A percentile compares a stretch with the other conserved stretches of the same genome.
These are phyloP conservation scores for Conomelus anceps DNA, from an alignment of 2,888 invertebrate species.

Conservation along the genomic window DNA sequence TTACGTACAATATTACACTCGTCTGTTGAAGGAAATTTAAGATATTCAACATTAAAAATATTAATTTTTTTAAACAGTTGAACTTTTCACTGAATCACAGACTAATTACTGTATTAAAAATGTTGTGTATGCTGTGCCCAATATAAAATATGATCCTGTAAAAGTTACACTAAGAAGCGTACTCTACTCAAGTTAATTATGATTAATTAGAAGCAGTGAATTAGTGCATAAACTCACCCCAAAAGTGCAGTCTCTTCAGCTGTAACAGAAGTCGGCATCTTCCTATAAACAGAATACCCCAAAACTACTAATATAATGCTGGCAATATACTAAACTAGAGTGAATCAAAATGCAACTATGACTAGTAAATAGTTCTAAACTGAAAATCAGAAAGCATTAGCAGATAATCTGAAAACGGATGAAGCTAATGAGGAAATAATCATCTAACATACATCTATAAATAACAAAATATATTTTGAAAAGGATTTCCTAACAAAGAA, in stretches of 20 bases:
- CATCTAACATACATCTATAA: neutral
- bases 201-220: slow-evolving; percentile 4
- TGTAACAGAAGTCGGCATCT: slow-evolving; percentile 62
- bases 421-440: neutral
- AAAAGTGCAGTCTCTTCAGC: slow-evolving; percentile 83
- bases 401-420: neutral
- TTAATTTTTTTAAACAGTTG: no score
- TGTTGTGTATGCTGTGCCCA: neutral
- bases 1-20: no score
- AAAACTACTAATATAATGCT: slow-evolving; percentile 3
- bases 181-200: neutral
- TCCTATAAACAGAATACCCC: slow-evolving; percentile 40
- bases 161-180: neutral
- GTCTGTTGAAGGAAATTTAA: no score
- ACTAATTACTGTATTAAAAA: neutral
- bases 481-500: neutral
- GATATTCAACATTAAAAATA: no score
- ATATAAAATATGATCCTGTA: neutral
- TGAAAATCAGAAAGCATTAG: neutral
- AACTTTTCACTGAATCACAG: neutral
- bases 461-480: neutral
- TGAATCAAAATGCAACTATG: neutral
- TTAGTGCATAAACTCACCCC: slow-evolving; percentile 58
- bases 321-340: neutral
- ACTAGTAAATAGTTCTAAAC: neutral